Conservation (phyloP, 2,888 invertebrate genomes). For the Alloplasta piceator region DNA sequence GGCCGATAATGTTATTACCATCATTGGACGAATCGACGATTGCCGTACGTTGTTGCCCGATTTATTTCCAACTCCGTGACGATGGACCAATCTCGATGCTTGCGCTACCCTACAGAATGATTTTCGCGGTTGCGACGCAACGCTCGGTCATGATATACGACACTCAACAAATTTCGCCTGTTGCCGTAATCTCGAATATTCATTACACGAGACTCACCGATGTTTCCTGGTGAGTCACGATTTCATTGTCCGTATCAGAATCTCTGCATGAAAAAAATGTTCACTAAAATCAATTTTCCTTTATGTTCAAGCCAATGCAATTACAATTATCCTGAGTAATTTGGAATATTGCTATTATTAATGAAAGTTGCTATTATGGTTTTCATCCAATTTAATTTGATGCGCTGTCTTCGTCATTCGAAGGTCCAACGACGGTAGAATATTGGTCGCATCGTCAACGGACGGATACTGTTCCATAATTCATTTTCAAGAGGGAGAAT, state of each 20-base stretch:
- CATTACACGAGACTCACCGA: constrained; percentile 96
- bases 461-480: constrained; percentile 96
- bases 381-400: neutral
- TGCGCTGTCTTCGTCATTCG: constrained; percentile 48
- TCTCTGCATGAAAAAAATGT: too few relatives aligned
- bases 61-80: constrained; percentile 87
- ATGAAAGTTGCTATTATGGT: too few relatives aligned
- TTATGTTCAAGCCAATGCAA: too few relatives aligned
- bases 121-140: constrained; percentile 96
- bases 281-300: too few relatives aligned
- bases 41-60: constrained; percentile 92
- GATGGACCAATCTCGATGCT: constrained; percentile 85
- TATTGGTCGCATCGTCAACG: constrained; percentile 92
- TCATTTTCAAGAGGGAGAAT: constrained; percentile 89
- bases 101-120: constrained; percentile 89
- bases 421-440: constrained; percentile 90
- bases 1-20: constrained; percentile 92
- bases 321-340: too few relatives aligned
- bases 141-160: constrained; percentile 94
- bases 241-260: constrained; percentile 3
- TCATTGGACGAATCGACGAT: constrained; percentile 92
- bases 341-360: too few relatives aligned
- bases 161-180: constrained; percentile 92
- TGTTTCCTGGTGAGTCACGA: constrained; percentile 88
- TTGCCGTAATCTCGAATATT: constrained; percentile 92